Evolutionary conservation across 92 coral and sea anemone genomes (phyloP).

Genomic region (Epizoanthus stellaris): DNA sequence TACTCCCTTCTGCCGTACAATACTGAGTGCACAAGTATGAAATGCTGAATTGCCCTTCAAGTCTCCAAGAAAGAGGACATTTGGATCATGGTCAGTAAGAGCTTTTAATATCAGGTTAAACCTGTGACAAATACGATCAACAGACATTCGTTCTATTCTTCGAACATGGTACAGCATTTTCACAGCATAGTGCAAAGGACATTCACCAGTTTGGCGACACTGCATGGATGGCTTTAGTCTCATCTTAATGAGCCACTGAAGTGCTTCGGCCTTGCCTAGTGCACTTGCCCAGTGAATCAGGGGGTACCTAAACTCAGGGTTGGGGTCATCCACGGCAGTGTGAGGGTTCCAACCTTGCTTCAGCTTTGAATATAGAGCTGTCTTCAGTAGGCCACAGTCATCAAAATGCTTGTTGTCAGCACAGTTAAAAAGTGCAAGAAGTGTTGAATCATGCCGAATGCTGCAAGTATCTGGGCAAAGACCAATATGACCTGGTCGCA

Average conservation of each 20-base stretch:
- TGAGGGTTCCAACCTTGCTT: constrained; percentile 41
- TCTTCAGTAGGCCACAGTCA: constrained; percentile 37
- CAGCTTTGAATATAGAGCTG: constrained; percentile 38
- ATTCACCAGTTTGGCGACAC: constrained; percentile 27
- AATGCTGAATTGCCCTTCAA: constrained; percentile 28
- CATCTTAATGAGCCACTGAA: constrained; percentile 42
- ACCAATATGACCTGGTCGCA: constrained; percentile 26
- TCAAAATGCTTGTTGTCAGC: constrained; percentile 40
- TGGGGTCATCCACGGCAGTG: constrained; percentile 28
- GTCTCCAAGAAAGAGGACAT: constrained; percentile 34
- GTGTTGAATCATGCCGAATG: constrained; percentile 32
- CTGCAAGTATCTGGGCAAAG: constrained; percentile 23
- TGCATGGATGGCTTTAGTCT: constrained; percentile 40
- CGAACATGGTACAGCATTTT: constrained; percentile 34
- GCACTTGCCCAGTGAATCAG: constrained; percentile 45
- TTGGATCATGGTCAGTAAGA: constrained; percentile 34
- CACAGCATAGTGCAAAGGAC: constrained; percentile 31
- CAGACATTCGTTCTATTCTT: constrained; percentile 11
- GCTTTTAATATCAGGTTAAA: constrained; percentile 9
- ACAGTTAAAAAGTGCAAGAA: constrained; percentile 34
- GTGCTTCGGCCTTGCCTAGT: constrained; percentile 33
- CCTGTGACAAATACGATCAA: constrained; percentile 27
- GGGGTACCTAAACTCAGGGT: constrained; percentile 8
- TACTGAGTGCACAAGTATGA: constrained; percentile 28
- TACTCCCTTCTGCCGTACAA: constrained; percentile 17